Base-by-base conservation (phyloP, 2,113 vertebrate genomes). In the Acanthisitta chloris region DNA sequence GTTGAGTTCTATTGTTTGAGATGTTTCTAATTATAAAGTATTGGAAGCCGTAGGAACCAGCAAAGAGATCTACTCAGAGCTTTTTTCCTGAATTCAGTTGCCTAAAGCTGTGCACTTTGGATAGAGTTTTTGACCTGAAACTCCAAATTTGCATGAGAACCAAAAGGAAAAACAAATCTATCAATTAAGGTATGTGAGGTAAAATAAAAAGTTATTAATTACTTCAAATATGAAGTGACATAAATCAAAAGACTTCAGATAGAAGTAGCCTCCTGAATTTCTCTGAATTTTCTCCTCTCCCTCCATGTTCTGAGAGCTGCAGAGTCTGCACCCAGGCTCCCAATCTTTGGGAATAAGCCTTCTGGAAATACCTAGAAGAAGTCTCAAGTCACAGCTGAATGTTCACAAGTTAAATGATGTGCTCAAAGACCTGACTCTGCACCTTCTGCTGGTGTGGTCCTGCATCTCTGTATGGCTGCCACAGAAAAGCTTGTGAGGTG, bases 1-100 rank as follows among this genome's bases (percentile, higher is more conserved):
- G 28, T 78, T 36, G 48, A 65, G 23, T 69, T 23, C 43, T 54
- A 26, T 84, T 94, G 65, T 92, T 95, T 69, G 65, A 89, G 76
- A 42, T 65, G 42, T 52, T 95, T 84, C 77, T 91, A 64, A 85
- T 89, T 89, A 72, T 85, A 76, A 96, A 91, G 42, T 15, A 21
- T 23, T 92, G 17, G 26, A 86, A 94, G 29, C 18, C 86, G 34
- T 58, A 58, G 36, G 40, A 95, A 48, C 10, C 33, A 80, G 36
- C 31, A 77, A 55, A 72, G 46, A 49, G 2, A 3, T 24, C 17
- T 49, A 46, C 36, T 95, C 8, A 8, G 11, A 58, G 40, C 1
- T 80, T 72, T 91, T 69, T 79, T 40, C 28, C 5, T 82, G 40
- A 8, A 48, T 90, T 76, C 58, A 45, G 18, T 48, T 94, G 43